Conservation (phyloP, 1,140 invertebrate genomes). For the Meloidogyne exigua region DNA sequence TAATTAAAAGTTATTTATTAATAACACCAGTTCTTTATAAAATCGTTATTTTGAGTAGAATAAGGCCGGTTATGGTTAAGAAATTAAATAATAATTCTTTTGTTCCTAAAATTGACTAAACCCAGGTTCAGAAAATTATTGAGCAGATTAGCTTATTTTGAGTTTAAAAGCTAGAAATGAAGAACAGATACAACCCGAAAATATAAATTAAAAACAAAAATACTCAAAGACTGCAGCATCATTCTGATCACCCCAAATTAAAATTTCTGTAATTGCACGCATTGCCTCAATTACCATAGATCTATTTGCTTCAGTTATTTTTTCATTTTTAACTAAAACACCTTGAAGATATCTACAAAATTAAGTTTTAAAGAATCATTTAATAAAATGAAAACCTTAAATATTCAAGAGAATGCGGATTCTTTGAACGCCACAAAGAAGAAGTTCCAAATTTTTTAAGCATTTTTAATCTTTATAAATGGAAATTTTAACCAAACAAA, state of each 20-base stretch:
- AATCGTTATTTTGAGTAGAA: no score
- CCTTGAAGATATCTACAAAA: conserved; percentile 80
- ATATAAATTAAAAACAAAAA: conserved; percentile 66
- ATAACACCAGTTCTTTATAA: no score
- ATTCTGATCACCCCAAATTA: conserved; percentile 99
- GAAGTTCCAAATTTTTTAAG: conserved; percentile 22
- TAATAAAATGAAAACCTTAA: conserved; percentile 50
- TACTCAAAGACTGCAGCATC: conserved; percentile 98
- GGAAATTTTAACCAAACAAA: not conserved
- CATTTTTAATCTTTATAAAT: conserved; percentile 15
- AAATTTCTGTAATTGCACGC: conserved; percentile 86
- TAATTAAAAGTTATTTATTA: no score
- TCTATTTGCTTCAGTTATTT: conserved; percentile 88
- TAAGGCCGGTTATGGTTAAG: no score
- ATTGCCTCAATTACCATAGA: conserved; percentile 92
- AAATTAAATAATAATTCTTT: no score
- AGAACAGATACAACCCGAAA: no score
- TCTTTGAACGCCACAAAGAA: conserved; percentile 60
- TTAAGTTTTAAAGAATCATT: conserved; percentile 4
- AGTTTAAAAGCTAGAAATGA: no score
- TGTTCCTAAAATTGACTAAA: no score
- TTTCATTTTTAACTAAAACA: conserved; percentile 91
- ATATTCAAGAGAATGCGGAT: conserved; percentile 61
- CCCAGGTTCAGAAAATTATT: no score
- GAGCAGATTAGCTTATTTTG: no score